Percentiles rank a stretch among this genome's conserved stretches.
Conservation (phyloP, 2,888 invertebrate species). For the Lissocephala sabroskyi region DNA sequence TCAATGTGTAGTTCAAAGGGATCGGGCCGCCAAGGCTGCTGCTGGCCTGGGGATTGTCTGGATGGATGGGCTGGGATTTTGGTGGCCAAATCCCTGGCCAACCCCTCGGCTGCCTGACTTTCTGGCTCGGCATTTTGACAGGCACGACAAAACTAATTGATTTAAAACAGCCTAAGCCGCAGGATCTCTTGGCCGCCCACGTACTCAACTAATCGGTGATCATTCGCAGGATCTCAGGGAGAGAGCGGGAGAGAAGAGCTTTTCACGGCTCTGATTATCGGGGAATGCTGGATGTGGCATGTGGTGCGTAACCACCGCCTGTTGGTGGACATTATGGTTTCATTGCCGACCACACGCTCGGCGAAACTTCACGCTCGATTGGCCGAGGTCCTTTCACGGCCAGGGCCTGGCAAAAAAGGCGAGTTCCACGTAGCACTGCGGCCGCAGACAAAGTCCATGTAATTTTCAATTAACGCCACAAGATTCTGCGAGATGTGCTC, state of each 20-base stretch:
- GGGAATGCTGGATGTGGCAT: too few species aligned
- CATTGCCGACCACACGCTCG: constrained; percentile 58
- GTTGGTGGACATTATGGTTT: constrained; percentile 57
- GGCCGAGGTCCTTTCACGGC: constrained; percentile 14
- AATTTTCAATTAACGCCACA: constrained; percentile 59
- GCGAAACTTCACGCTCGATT: constrained; percentile 29
- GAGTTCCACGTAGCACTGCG: constrained; percentile 48
- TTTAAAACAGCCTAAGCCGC: constrained; percentile 69
- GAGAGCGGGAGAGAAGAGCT: too few species aligned
- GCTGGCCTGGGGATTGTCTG: too few species aligned
- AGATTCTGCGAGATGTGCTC: constrained; percentile 28
- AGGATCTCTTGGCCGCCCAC: constrained; percentile 38
- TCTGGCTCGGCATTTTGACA: constrained; percentile 62
- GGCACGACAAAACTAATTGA: constrained; percentile 73
- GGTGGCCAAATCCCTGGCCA: too few species aligned
- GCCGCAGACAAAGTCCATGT: constrained; percentile 53
- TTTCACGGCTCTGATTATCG: too few species aligned
- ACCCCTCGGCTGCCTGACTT: background rate
- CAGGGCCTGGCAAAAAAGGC: constrained; percentile 22
- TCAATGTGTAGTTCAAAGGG: constrained; percentile 33
- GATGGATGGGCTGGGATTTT: too few species aligned
- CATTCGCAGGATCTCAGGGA: background rate
- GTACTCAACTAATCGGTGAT: constrained; percentile 41
- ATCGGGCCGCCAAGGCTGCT: constrained; percentile 2
- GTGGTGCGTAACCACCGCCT: constrained; percentile 24